These are phyloP conservation scores for Gorsachius magnificus DNA, from an alignment of 2,797 vertebrate species.

Conservation along the genomic window DNA sequence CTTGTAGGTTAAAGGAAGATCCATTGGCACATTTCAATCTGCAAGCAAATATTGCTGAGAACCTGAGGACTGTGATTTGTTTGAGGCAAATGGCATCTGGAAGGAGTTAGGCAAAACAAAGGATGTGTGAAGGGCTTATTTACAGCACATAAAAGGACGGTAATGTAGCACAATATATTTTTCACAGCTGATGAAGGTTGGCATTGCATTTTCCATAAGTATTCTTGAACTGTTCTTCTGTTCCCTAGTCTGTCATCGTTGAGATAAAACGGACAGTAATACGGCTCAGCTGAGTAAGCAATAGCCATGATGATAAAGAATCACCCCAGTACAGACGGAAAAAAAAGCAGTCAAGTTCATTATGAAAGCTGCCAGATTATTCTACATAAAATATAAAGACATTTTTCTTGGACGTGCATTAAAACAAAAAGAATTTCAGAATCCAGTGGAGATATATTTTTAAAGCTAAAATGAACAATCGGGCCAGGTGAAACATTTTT, in stretches of 20 bases:
- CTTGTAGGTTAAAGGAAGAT: background rate
- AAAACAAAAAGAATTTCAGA: background rate
- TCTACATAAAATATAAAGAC: background rate
- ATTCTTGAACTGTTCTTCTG: background rate
- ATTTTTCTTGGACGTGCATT: background rate
- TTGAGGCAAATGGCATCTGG: background rate
- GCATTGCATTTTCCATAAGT: background rate
- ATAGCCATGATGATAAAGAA: background rate
- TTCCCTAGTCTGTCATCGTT: background rate
- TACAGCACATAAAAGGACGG: background rate
- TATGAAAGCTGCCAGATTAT: background rate
- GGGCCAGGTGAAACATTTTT: background rate
- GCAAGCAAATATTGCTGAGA: background rate
- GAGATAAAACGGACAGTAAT: background rate
- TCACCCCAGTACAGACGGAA: background rate
- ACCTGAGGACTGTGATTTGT: background rate
- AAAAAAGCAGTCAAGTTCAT: background rate
- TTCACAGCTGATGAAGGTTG: background rate
- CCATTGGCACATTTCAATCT: background rate
- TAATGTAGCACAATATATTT: background rate
- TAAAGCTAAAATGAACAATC: background rate
- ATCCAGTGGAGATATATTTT: background rate
- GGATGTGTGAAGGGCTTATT: background rate
- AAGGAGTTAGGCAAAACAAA: background rate
- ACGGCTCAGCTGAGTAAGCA: background rate